Base-by-base conservation (phyloP, 2,888 invertebrate species). In the Achlya flavicornis region DNA sequence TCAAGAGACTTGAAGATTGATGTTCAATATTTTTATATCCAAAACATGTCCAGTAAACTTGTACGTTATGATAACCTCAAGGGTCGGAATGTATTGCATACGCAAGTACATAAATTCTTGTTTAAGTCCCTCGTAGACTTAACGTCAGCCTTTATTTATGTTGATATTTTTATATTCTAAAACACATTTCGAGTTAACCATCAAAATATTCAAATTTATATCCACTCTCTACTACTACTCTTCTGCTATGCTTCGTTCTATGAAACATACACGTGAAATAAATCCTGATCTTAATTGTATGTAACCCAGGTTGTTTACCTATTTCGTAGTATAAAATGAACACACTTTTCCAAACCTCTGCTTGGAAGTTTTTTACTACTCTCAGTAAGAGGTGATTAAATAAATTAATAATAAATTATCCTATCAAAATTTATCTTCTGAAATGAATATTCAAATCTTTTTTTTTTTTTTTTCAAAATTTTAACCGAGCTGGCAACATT, bases 41-140 rank as follows among this genome's bases (percentile, higher is more conserved):
- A 43, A 62, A 61, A 61, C 35, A 61, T 61, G 61, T 16, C 61
- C 58, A 58, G 33, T 48, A 61, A 57, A 62, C 35, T 14, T 53
- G 53, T 35, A 33, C 33, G 33, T 53, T 53, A 61, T 43, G 43
- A 33, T 61, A 61, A 48, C 11, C 26, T 46, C 33, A 11, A 41
- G 16, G 12, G 38, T 60, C 7, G 38, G 38, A 41, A 19, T 38
- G 16, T 38, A 3, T 38, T 38, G 41, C 38, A 60, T 16, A 53
- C 41, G 41, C 53, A 53, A 53, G 53, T 48, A 48, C 48, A 16
- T 48, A 48, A 16, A 53, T 8, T 19, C 5, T 19, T 53, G 19
- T 53, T 19, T 10, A 53, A 53, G 53, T n/a, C 19, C 19, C 53
- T 53, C 10, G 32, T 43, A 35, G 43, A 60, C 43, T 53, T 19